A percentile compares a stretch with the other conserved stretches of the same genome.
Conservation (phyloP, 2,113 vertebrate species). For the Paracanthobrama guichenoti region DNA sequence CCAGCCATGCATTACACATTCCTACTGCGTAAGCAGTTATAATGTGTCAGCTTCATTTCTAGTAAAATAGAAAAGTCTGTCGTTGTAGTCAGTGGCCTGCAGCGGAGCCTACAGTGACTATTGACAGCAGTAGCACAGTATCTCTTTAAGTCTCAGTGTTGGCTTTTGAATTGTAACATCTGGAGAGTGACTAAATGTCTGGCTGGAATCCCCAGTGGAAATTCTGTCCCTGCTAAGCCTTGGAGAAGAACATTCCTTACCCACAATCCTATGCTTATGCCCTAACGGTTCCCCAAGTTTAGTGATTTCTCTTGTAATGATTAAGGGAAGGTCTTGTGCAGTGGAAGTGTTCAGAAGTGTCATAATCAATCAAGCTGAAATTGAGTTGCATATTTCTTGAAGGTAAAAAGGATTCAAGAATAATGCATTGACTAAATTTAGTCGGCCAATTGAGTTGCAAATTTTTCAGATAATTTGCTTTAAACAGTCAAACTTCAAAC, state of each 20-base stretch:
- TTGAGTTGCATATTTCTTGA: neutral
- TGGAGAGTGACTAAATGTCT: constrained; percentile 43
- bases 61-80: constrained; percentile 4
- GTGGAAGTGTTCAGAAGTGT: neutral
- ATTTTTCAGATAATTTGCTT: neutral
- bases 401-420: neutral
- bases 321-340: neutral
- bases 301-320: constrained; percentile 11
- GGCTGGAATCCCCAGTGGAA: constrained; percentile 51
- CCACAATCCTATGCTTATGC: constrained; percentile 44
- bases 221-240: constrained; percentile 30
- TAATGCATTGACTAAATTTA: neutral
- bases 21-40: neutral
- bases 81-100: neutral
- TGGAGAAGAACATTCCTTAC: constrained; percentile 48
- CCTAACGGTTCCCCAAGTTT: constrained; percentile 28
- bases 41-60: neutral
- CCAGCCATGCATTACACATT: constrained; percentile 19
- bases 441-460: neutral
- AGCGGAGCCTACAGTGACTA: neutral
- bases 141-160: constrained; percentile 28
- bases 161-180: constrained; percentile 23
- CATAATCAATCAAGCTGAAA: neutral
- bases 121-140: neutral
- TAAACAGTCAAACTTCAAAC: neutral